phyloP scores from a whole-genome alignment of 2,797 vertebrate genomes.

The Salarias fasciatus region DNA sequence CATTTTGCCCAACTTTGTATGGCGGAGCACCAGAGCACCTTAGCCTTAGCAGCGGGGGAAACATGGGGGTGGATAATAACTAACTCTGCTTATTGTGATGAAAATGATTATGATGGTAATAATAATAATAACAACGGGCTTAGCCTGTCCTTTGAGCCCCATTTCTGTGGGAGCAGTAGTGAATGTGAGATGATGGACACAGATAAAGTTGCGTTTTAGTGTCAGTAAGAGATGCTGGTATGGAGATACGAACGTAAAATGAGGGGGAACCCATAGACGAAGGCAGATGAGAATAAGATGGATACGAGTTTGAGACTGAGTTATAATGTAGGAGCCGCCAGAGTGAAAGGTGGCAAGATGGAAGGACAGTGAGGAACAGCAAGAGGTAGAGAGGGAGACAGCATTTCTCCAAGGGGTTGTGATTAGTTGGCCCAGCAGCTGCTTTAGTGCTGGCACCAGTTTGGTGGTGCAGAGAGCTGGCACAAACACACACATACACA shows the following conservation, averaged over 20 bases:
- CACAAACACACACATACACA: constrained; percentile 53
- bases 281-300: constrained; percentile 28
- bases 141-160: constrained; percentile 58
- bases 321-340: constrained; percentile 34
- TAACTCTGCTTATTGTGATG: constrained; percentile 69
- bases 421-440: constrained; percentile 82
- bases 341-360: constrained; percentile 61
- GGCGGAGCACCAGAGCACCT: constrained; percentile 63
- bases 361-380: constrained; percentile 54
- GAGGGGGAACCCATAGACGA: constrained; percentile 8
- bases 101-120: constrained; percentile 75
- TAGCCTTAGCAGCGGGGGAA: constrained; percentile 58
- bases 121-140: constrained; percentile 72
- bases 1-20: constrained; percentile 62
- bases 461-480: constrained; percentile 79
- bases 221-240: constrained; percentile 18
- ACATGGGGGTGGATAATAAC: constrained; percentile 72
- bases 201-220: constrained; percentile 52
- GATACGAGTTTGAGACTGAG: constrained; percentile 45
- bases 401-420: constrained; percentile 75
- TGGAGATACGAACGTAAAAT: constrained; percentile 38
- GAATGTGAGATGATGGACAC: constrained; percentile 56
- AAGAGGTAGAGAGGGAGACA: constrained; percentile 63
- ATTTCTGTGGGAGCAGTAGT: constrained; percentile 42
- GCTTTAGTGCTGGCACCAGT: constrained; percentile 75